These are phyloP conservation scores for Stratiomys singularior DNA, from an alignment of 2,888 invertebrate genomes.

Conservation along the genomic window DNA sequence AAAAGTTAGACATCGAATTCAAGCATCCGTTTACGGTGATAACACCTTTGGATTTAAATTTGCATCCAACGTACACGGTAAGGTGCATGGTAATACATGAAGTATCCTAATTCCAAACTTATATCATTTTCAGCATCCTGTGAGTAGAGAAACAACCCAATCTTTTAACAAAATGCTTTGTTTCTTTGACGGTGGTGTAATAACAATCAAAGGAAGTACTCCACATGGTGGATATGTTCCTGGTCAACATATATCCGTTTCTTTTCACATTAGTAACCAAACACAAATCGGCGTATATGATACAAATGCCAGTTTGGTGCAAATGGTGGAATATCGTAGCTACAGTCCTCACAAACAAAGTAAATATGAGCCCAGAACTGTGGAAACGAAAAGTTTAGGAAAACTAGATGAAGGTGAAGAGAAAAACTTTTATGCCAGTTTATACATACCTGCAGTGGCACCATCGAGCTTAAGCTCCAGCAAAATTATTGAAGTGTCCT, in stretches of 20 bases:
- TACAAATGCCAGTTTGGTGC: conserved; percentile 73
- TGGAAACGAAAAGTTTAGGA: conserved; percentile 66
- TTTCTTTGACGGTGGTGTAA: too few species aligned
- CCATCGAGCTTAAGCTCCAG: conserved; percentile 80
- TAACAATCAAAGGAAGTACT: conserved; percentile 64
- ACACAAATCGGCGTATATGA: conserved; percentile 75
- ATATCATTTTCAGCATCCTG: background rate
- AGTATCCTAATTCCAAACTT: background rate
- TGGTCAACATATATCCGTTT: conserved; percentile 72
- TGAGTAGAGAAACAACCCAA: background rate
- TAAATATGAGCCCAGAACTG: conserved; percentile 61
- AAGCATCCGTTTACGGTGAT: conserved; percentile 81
- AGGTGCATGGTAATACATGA: background rate
- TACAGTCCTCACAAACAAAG: conserved; percentile 64
- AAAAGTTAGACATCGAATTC: conserved; percentile 86
- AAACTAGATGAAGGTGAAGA: conserved; percentile 71
- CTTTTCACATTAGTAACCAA: conserved; percentile 78
- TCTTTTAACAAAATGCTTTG: background rate
- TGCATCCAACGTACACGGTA: conserved; percentile 61
- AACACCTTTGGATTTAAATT: conserved; percentile 80
- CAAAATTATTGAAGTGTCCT: conserved; percentile 77
- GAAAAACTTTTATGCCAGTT: conserved; percentile 72
- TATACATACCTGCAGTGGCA: conserved; percentile 78
- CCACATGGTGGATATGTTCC: conserved; percentile 68
- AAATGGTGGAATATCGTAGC: conserved; percentile 68